Conservation (phyloP, 2,113 vertebrate species). For the Leiothrix lutea region DNA sequence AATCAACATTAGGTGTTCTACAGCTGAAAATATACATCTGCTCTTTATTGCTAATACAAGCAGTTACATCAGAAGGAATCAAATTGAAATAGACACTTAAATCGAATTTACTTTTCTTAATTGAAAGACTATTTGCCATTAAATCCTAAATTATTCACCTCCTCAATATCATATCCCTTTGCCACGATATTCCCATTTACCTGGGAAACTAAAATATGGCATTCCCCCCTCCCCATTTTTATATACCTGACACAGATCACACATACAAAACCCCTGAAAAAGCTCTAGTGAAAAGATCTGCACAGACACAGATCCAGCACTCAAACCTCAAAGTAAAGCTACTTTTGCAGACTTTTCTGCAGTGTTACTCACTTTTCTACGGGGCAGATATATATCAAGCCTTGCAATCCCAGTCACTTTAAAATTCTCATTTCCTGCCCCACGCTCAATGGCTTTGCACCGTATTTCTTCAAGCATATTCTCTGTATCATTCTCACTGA, state of each 20-base stretch:
- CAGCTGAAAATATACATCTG: background rate
- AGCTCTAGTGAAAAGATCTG: background rate
- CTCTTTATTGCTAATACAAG: background rate
- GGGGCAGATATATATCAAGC: slow-evolving; percentile 85
- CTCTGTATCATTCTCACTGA: slow-evolving; percentile 72
- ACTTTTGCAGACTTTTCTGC: background rate
- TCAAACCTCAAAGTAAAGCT: background rate
- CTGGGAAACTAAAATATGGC: background rate
- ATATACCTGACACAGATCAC: background rate
- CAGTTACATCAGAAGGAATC: background rate
- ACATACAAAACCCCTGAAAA: background rate
- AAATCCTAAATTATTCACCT: background rate
- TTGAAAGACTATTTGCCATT: background rate
- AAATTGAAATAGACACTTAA: background rate
- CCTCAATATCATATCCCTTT: background rate
- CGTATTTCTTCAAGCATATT: slow-evolving; percentile 85
- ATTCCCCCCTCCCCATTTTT: background rate
- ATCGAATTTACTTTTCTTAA: background rate
- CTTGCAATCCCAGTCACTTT: slow-evolving; percentile 84
- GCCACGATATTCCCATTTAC: background rate
- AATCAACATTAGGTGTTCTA: background rate
- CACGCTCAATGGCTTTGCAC: slow-evolving; percentile 81
- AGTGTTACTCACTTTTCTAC: slow-evolving; percentile 72
- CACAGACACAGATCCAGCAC: background rate
- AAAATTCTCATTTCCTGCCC: slow-evolving; percentile 83